Conservation (phyloP, 1,140 invertebrate species). For the Hypothenemus hampei region DNA sequence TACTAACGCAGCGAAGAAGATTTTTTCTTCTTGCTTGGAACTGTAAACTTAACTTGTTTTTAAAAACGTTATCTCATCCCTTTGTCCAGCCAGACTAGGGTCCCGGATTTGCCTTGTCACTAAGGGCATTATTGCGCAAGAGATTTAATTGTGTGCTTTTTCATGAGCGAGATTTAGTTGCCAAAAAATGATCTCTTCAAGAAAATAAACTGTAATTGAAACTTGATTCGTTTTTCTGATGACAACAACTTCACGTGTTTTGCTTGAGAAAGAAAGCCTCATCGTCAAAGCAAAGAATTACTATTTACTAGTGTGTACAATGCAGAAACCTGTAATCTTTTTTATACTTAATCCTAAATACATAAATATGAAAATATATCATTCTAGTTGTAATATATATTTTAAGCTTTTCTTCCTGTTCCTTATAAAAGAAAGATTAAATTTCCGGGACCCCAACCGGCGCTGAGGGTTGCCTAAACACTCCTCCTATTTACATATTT, state of each 20-base stretch:
- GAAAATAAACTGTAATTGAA: background rate
- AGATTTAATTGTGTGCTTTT: too few species aligned
- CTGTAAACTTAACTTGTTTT: conserved; percentile 15
- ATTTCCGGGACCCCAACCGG: conserved; percentile 18
- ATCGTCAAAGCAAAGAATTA: background rate
- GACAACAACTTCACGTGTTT: background rate
- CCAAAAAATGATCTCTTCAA: too few species aligned
- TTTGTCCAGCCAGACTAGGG: conserved; percentile 18
- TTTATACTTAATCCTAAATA: conserved; percentile 22
- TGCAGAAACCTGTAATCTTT: conserved; percentile 17
- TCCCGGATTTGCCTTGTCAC: conserved; percentile 29
- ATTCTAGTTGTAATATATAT: conserved; percentile 16
- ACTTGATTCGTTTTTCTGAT: background rate
- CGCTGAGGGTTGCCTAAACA: conserved; percentile 1
- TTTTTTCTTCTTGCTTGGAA: conserved; percentile 21
- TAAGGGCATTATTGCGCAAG: too few species aligned
- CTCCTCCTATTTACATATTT: background rate
- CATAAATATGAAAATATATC: conserved; percentile 15
- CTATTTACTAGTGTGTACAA: conserved; percentile 2
- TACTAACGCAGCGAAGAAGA: background rate
- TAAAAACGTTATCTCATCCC: conserved; percentile 27
- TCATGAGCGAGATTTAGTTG: too few species aligned
- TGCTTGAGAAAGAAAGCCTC: background rate
- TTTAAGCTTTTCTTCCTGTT: conserved; percentile 11
- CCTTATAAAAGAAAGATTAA: conserved; percentile 3